phyloP scores from a whole-genome alignment of 2,797 vertebrate species.

The Pseudochaenichthys georgianus region DNA sequence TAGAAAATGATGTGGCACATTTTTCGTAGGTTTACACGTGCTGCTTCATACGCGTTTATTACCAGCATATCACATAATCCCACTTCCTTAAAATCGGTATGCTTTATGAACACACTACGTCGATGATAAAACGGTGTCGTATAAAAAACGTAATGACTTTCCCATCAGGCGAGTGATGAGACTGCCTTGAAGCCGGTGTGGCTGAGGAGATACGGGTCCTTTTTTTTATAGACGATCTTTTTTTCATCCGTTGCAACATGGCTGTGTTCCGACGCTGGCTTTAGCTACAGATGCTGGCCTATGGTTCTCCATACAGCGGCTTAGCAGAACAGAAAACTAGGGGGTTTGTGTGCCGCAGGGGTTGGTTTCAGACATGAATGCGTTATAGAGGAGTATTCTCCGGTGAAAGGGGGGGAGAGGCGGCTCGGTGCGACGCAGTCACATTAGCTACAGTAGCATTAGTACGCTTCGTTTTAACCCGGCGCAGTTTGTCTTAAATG shows the following conservation, averaged over 20 bases:
- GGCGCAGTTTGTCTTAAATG: background rate
- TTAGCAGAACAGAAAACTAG: slow-evolving; percentile 19
- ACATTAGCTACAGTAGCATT: slow-evolving; percentile 41
- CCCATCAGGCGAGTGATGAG: slow-evolving; percentile 76
- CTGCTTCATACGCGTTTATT: background rate
- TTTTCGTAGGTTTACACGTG: background rate
- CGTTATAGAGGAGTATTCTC: slow-evolving; percentile 79
- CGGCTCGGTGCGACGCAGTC: slow-evolving; percentile 54
- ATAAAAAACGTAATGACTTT: slow-evolving; percentile 52
- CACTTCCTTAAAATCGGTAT: background rate
- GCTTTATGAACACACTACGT: background rate
- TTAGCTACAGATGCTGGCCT: slow-evolving; percentile 52
- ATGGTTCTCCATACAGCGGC: slow-evolving; percentile 21
- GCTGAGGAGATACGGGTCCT: slow-evolving; percentile 76
- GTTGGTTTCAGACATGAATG: slow-evolving; percentile 62
- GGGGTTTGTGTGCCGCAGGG: slow-evolving; percentile 25
- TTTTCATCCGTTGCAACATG: slow-evolving; percentile 70
- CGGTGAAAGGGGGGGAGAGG: slow-evolving; percentile 71
- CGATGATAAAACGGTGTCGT: background rate
- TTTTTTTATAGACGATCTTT: slow-evolving; percentile 26
- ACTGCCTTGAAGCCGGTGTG: slow-evolving; percentile 70
- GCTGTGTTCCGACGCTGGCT: slow-evolving; percentile 59
- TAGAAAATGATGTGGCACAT: no score
- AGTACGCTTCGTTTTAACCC: slow-evolving; percentile 25
- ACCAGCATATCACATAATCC: background rate